Evolutionary conservation across 2,888 invertebrate species (phyloP).

Genomic region (Synergus itoensis): DNA sequence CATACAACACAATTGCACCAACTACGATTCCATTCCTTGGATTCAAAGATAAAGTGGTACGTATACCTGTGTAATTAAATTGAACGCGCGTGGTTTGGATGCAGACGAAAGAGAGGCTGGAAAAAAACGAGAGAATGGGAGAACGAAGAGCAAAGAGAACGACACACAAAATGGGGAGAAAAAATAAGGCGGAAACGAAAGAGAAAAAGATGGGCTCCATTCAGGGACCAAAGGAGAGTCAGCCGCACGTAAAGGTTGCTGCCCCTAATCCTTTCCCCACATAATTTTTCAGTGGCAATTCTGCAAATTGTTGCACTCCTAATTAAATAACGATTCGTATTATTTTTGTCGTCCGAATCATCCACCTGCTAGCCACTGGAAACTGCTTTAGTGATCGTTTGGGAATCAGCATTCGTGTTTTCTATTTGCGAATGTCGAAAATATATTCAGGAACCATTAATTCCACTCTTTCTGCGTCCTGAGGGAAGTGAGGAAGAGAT

Average conservation of each 20-base stretch:
- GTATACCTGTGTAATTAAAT: conserved; percentile 23
- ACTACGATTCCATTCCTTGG: background rate
- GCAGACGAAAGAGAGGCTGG: conserved; percentile 6
- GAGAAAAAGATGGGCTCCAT: conserved; percentile 9
- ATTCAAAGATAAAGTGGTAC: conserved; percentile 7
- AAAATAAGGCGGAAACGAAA: conserved; percentile 18
- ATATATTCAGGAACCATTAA: conserved; percentile 27
- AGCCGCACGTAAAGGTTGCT: background rate
- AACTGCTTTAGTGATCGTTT: background rate
- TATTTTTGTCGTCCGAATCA: conserved; percentile 3
- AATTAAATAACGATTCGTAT: conserved; percentile 33
- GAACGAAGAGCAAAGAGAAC: conserved; percentile 4
- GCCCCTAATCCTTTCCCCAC: background rate
- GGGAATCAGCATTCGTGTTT: conserved; percentile 22
- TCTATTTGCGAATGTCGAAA: conserved; percentile 14
- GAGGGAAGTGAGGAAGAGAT: conserved; percentile 5
- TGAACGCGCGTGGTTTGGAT: conserved; percentile 16
- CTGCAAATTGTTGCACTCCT: conserved; percentile 17
- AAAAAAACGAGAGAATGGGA: background rate
- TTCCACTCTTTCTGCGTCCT: conserved; percentile 4
- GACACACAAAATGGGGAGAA: conserved; percentile 1
- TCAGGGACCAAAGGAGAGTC: conserved; percentile 5
- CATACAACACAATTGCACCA: conserved; percentile 30
- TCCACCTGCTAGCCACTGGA: conserved; percentile 23
- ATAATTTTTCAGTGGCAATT: conserved; percentile 24